Evolutionary conservation across 2,888 invertebrate species (phyloP), one percentile per base, ranked within the genome.

Genomic region (Polydrusus pterygomalis): DNA sequence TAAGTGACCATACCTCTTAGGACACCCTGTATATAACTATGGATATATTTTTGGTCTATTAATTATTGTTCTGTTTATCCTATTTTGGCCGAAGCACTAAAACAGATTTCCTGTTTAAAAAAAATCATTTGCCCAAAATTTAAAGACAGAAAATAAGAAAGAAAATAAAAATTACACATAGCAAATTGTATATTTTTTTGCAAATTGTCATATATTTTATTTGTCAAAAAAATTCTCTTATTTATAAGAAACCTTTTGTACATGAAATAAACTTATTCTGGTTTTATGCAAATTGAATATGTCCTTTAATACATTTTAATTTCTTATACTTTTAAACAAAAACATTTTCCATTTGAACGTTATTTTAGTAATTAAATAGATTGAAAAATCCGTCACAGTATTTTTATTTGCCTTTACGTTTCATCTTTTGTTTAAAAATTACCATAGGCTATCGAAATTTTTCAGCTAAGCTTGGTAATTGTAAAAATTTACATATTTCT

Each of bases 401-500:
- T 38, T 68, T 68, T 68, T 43, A 68, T 40, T 68, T 51, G 8
- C 20, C 18, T 68, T 20, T 8, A 34, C 20, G 38, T 47, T 63
- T 30, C 43, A 63, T 63, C 64, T 71, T 71, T 71, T 71, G 51
- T 71, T 25, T 49, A 6, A 38, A 47, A 49, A 69, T 69, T 69
- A 64, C 54, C 69, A 69, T 51, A 49, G 65, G 45, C 45, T 49
- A 70, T 70, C 65, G 56, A 34, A 47, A 64, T 58, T 70, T 70
- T 60, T 54, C 58, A 54, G 40, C 60, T 54, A 75, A 69, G 70
- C 62, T 54, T 30, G 69, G 58, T 43, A 64, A 71, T 71, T 71
- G 63, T 63, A 40, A 65, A 72, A 71, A 75, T 75, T 75, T 75
- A 65, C 75, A 75, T 75, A 64, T 75, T 75, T 75, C 64, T 70